Conservation (phyloP, 1,140 invertebrate genomes). For the Macrostomum lignano region DNA sequence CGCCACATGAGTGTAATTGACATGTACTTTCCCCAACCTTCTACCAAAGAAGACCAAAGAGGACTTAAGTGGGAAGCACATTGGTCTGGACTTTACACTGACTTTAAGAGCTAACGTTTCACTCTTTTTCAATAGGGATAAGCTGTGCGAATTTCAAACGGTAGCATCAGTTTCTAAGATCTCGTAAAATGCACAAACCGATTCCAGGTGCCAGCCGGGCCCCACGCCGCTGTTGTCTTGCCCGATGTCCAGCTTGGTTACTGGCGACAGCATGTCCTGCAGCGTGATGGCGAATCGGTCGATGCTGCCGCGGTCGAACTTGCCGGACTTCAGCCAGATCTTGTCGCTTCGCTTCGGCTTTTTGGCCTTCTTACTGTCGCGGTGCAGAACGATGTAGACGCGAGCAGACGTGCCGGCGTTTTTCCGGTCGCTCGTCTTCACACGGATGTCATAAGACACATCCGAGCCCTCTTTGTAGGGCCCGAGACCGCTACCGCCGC, state of each 20-base stretch:
- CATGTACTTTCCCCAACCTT: too few relatives aligned
- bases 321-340: conserved; percentile 19
- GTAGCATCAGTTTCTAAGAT: not conserved
- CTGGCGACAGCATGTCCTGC: conserved; percentile 16
- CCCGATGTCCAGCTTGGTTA: conserved; percentile 20
- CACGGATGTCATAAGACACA: too few relatives aligned
- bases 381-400: conserved; percentile 18
- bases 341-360: conserved; percentile 15
- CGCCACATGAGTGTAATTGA: too few relatives aligned
- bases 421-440: conserved; percentile 18
- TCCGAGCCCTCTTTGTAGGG: too few relatives aligned
- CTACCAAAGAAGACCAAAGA: too few relatives aligned
- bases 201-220: conserved; percentile 23
- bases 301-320: conserved; percentile 17
- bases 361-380: conserved; percentile 20
- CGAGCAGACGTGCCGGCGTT: conserved; percentile 21
- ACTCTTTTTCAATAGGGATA: too few relatives aligned
- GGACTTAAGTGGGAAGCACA: too few relatives aligned
- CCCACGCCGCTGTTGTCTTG: conserved; percentile 21
- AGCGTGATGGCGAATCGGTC: conserved; percentile 22
- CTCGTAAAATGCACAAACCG: conserved; percentile 7
- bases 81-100: too few relatives aligned
- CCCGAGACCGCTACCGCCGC: too few relatives aligned
- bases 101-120: too few relatives aligned
- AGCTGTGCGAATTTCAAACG: not conserved